These are phyloP conservation scores for Nycticebus coucang DNA, from an alignment of 2,113 vertebrate species.

Conservation along the genomic window DNA sequence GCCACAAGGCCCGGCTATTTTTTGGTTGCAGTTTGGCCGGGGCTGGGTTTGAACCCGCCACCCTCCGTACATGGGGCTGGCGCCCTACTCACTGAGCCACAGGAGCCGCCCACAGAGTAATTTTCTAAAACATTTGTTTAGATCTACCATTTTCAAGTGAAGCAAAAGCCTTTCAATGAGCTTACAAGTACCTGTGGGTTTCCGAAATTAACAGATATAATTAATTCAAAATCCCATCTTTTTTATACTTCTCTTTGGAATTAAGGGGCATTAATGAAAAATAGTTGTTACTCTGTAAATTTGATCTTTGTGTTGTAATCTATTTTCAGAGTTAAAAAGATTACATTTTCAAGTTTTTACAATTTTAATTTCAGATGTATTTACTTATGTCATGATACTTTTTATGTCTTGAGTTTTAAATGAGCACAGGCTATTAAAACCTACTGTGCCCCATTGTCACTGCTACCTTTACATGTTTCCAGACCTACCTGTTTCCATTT, in stretches of 20 bases:
- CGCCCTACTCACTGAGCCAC: too few relatives aligned
- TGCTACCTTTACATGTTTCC: background rate
- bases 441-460: rapidly evolving
- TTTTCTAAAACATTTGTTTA: conserved; percentile 24
- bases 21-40: too few relatives aligned
- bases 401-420: background rate
- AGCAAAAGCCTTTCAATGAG: background rate
- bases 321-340: conserved; percentile 1
- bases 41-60: too few relatives aligned
- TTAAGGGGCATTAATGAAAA: background rate
- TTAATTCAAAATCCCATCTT: background rate
- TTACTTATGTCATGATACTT: background rate
- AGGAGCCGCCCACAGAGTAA: too few relatives aligned
- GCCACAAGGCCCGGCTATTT: too few relatives aligned
- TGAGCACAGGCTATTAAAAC: background rate
- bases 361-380: background rate
- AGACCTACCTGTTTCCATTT: conserved; percentile 31
- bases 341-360: background rate
- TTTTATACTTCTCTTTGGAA: background rate
- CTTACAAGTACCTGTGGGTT: background rate
- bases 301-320: background rate
- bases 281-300: background rate
- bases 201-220: background rate
- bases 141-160: background rate
- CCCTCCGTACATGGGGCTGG: too few relatives aligned